These are phyloP conservation scores for Drosophila mercatorum DNA, from an alignment of 2,888 invertebrate species.

Conservation along the genomic window DNA sequence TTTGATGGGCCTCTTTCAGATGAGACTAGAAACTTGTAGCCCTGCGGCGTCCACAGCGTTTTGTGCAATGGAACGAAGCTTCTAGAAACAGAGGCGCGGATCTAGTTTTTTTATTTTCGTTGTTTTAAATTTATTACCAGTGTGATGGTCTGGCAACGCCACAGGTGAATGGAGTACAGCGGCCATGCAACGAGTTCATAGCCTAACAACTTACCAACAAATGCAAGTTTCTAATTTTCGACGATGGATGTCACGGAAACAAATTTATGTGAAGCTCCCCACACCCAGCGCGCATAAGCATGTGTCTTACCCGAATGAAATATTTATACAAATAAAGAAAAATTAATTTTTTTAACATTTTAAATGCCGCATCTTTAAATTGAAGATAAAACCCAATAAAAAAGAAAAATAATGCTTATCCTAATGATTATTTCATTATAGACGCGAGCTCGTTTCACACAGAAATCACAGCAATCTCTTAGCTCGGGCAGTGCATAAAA, in stretches of 20 bases:
- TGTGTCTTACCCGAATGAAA: neutral
- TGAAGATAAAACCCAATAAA: too few relatives aligned
- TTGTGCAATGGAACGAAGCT: neutral
- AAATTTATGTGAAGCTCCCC: slow-evolving; percentile 3
- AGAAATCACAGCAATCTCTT: slow-evolving; percentile 54
- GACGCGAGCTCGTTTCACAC: neutral
- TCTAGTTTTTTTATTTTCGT: neutral
- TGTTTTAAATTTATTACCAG: neutral
- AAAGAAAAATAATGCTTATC: too few relatives aligned
- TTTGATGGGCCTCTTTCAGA: neutral
- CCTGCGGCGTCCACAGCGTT: neutral
- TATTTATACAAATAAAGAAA: neutral
- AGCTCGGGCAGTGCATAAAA: slow-evolving; percentile 11
- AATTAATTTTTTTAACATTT: neutral
- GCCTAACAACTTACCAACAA: neutral
- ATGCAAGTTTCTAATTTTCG: neutral
- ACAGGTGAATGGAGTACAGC: neutral
- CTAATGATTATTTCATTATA: neutral
- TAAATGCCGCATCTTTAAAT: neutral
- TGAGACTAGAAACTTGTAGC: slow-evolving; percentile 12
- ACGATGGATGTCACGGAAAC: neutral
- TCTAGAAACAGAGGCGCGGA: too few relatives aligned
- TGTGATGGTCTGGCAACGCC: neutral
- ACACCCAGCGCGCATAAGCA: neutral
- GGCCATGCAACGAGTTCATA: neutral